phyloP scores from a whole-genome alignment of 2,888 invertebrate genomes.

The Lucinisca nassula region DNA sequence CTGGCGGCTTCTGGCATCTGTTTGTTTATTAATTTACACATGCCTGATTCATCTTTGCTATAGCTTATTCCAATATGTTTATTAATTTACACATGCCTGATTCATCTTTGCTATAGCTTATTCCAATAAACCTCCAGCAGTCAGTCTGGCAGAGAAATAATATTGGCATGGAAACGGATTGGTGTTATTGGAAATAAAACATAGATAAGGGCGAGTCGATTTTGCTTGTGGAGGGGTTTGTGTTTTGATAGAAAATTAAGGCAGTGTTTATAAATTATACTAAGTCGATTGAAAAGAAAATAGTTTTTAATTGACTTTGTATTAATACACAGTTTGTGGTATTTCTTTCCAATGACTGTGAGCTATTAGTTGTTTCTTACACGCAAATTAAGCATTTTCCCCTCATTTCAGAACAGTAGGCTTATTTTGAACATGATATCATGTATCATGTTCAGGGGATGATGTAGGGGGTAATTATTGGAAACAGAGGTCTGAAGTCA shows the following conservation, averaged over 20 bases:
- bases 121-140: background rate
- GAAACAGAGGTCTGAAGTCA: no score
- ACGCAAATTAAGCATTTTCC: background rate
- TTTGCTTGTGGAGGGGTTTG: background rate
- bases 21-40: background rate
- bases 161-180: constrained; percentile 8
- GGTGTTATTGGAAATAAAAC: background rate
- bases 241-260: no score
- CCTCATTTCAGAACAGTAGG: background rate
- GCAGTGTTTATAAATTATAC: no score
- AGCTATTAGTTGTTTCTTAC: background rate
- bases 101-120: background rate
- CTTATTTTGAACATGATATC: background rate
- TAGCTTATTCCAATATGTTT: background rate
- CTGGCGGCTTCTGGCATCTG: background rate
- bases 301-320: background rate
- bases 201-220: background rate
- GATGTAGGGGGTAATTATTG: background rate
- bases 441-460: background rate
- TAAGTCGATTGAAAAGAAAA: background rate
- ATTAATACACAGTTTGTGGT: background rate
- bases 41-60: constrained; percentile 5
- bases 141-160: background rate
- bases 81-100: background rate
- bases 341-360: background rate